A percentile compares a stretch with the other conserved stretches of the same genome.
Conservation (phyloP, 2,888 invertebrate species). For the Drosophila falleni region DNA sequence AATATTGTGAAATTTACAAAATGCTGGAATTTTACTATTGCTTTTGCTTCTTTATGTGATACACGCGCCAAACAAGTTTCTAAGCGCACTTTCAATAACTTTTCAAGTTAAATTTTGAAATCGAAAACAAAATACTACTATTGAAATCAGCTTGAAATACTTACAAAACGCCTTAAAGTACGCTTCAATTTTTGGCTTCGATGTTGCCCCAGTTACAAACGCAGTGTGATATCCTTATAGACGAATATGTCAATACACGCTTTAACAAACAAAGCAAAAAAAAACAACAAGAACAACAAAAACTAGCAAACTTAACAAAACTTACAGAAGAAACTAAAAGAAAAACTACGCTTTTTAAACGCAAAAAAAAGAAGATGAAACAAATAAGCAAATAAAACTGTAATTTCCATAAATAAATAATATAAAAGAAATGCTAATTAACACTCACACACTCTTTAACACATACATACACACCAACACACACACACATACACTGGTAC, state of each 20-base stretch:
- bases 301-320: constrained; percentile 16
- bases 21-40: constrained; percentile 58
- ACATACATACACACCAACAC: constrained; percentile 35
- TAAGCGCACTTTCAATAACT: constrained; percentile 63
- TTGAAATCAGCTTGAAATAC: constrained; percentile 51
- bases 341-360: constrained; percentile 74
- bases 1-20: constrained; percentile 20
- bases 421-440: constrained; percentile 61
- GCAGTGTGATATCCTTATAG: constrained; percentile 83
- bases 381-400: constrained; percentile 44
- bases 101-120: constrained; percentile 18
- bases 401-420: constrained; percentile 53
- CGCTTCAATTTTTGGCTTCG: constrained; percentile 73
- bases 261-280: constrained; percentile 35
- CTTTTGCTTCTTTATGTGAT: constrained; percentile 69
- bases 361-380: constrained; percentile 51
- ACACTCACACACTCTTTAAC: constrained; percentile 27
- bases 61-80: constrained; percentile 64
- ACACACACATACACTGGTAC: constrained; percentile 41
- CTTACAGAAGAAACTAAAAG: constrained; percentile 32
- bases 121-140: constrained; percentile 17
- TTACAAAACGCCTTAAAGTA: constrained; percentile 62
- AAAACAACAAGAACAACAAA: constrained; percentile 21
- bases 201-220: constrained; percentile 60
- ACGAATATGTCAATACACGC: constrained; percentile 84